Percentiles rank a stretch among this genome's conserved stretches.
Conservation (phyloP, 2,797 vertebrate species). For the Euphonia xanthogaster region DNA sequence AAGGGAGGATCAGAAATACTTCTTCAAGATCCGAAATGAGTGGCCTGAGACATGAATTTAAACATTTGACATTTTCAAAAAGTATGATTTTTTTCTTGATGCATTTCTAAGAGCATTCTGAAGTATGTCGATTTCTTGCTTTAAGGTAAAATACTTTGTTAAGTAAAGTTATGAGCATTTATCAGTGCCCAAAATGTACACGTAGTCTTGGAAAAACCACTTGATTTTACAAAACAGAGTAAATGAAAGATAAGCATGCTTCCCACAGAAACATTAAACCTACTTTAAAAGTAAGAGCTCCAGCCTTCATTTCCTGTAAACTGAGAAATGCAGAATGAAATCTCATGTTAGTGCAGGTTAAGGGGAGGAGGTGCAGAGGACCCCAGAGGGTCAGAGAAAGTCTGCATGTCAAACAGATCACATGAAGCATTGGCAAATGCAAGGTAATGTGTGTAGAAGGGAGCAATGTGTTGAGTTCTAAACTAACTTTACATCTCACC, state of each 20-base stretch:
- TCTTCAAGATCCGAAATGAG: neutral
- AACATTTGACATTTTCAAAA: neutral
- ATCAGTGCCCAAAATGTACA: neutral
- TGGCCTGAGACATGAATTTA: neutral
- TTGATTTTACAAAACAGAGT: neutral
- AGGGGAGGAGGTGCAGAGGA: neutral
- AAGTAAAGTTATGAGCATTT: neutral
- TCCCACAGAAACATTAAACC: neutral
- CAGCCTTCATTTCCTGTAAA: neutral
- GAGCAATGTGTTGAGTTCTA: neutral
- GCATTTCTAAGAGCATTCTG: neutral
- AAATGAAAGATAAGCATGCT: neutral
- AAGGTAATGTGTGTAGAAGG: neutral
- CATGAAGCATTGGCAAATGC: neutral
- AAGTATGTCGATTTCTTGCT: neutral
- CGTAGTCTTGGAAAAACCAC: neutral
- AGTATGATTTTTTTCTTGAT: accelerated
- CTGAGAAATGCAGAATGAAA: neutral
- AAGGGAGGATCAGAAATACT: neutral
- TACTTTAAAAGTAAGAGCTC: neutral
- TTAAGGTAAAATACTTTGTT: neutral
- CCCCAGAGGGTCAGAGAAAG: neutral
- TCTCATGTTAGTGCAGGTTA: neutral
- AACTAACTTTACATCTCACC: neutral
- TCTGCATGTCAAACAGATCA: neutral